These are phyloP conservation scores for Nomada goodeniana DNA, from an alignment of 2,888 invertebrate species.

Conservation along the genomic window DNA sequence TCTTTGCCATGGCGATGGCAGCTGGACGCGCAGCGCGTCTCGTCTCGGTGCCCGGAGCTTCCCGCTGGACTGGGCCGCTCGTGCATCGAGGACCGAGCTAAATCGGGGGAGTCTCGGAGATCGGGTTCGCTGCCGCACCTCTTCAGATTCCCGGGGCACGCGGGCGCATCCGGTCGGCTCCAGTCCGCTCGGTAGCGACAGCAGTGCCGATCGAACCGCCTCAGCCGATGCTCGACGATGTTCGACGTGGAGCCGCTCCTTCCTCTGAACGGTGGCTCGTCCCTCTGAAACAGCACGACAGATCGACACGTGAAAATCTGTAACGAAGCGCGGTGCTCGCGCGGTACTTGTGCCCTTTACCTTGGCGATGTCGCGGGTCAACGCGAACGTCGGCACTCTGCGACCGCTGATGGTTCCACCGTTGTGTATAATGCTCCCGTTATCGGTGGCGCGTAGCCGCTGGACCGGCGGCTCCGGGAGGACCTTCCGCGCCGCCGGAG, in stretches of 20 bases:
- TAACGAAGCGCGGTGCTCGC: neutral
- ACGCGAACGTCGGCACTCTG: slow-evolving; percentile 83
- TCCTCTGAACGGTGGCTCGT: slow-evolving; percentile 72
- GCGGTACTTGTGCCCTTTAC: slow-evolving; percentile 56
- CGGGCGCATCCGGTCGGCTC: slow-evolving; percentile 74
- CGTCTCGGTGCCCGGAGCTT: slow-evolving; percentile 1
- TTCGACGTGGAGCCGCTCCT: slow-evolving; percentile 77
- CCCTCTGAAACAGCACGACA: slow-evolving; percentile 66
- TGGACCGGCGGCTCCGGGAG: slow-evolving; percentile 89
- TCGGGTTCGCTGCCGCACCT: slow-evolving; percentile 92
- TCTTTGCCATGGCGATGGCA: slow-evolving; percentile 82
- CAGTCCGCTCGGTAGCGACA: slow-evolving; percentile 70
- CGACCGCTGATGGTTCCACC: slow-evolving; percentile 93
- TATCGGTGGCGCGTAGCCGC: slow-evolving; percentile 91
- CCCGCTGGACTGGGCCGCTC: slow-evolving; percentile 26
- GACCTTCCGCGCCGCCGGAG: slow-evolving; percentile 85
- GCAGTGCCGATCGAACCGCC: slow-evolving; percentile 65
- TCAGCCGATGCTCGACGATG: slow-evolving; percentile 67
- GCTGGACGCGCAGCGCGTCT: slow-evolving; percentile 58
- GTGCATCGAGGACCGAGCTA: neutral
- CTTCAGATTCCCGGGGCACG: slow-evolving; percentile 83
- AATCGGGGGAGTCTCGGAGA: slow-evolving; percentile 83
- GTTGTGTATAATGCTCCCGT: slow-evolving; percentile 92
- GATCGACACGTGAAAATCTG: neutral
- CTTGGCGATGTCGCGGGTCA: slow-evolving; percentile 81